Evolutionary conservation across 2,888 invertebrate genomes (phyloP), one percentile per base, ranked within the genome.

Genomic region (Morpho achilles): DNA sequence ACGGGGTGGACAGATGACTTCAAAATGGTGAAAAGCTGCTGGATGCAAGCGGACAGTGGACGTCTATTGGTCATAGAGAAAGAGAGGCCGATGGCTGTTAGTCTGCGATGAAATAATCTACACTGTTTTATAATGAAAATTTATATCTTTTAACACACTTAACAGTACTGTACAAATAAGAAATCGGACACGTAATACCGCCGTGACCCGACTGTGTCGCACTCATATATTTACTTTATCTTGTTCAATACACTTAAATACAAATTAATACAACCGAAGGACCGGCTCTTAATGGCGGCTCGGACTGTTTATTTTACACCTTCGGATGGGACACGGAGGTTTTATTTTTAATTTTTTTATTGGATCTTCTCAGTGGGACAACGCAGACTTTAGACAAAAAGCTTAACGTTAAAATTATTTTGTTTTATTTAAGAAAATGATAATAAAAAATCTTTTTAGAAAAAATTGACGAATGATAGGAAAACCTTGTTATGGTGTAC

Each of bases 231-330:
- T 89, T 82, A 82, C 77, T 86, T 89, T 89, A 89, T 89, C 89
- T 88, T 89, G 89, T 88, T 82, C 86, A 87, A 84, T 89, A 89
- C 88, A 88, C 89, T 89, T 90, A 87, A 90, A 90, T 89, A 90
- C 89, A 90, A 90, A 90, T 90, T 90, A 90, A 90, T 90, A 89
- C 89, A 89, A 83, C 76, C 82, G 73, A 78, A 82, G 86, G 82
- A 81, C 81, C 82, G 79, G 80, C 69, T 75, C 87, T 83, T 89
- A 87, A 90, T 87, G 86, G 89, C 81, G 76, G 77, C 69, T 73
- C 71, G 73, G 81, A 78, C 80, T 90, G 88, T 90, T 89, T 90
- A 89, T 88, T 89, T 88, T 84, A 89, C 89, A 89, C 86, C 88
- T 88, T 80, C 69, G 48, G 80, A 80, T 80, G 87, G 80, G 80